A percentile compares a stretch with the other conserved stretches of the same genome.
Conservation (phyloP, 2,113 vertebrate genomes). For the Lamprotornis superbus region DNA sequence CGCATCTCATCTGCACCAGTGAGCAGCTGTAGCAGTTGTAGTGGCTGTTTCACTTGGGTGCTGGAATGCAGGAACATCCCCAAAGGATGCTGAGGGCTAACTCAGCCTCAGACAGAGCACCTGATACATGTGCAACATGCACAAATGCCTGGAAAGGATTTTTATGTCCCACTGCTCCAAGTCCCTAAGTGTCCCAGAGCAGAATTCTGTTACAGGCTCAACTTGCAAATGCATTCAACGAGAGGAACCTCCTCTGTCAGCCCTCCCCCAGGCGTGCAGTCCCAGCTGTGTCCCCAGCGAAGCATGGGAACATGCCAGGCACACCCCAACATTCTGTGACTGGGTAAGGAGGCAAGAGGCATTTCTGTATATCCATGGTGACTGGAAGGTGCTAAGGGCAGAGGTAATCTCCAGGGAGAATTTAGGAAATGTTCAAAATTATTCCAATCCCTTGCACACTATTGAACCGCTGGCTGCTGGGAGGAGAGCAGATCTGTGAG, state of each 20-base stretch:
- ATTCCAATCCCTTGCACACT: neutral
- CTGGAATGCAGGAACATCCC: neutral
- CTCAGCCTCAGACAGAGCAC: neutral
- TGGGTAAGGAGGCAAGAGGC: neutral
- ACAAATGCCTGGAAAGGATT: neutral
- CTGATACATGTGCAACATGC: neutral
- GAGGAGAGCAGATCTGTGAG: constrained; percentile 24
- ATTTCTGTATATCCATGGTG: neutral
- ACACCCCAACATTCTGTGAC: neutral
- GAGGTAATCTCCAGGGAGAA: neutral
- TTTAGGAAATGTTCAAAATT: neutral
- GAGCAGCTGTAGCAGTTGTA: neutral
- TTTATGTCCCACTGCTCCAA: neutral
- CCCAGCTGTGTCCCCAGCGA: neutral
- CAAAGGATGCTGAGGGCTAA: neutral
- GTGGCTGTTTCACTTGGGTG: neutral
- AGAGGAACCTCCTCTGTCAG: neutral
- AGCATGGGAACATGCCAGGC: neutral
- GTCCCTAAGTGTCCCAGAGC: neutral
- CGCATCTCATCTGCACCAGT: neutral
- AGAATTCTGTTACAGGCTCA: neutral
- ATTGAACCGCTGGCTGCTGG: neutral
- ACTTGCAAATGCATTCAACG: neutral
- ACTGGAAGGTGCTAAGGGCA: neutral
- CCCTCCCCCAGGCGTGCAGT: accelerated